Evolutionary conservation across 2,113 vertebrate genomes (phyloP).

Genomic region (Mustela nigripes): DNA sequence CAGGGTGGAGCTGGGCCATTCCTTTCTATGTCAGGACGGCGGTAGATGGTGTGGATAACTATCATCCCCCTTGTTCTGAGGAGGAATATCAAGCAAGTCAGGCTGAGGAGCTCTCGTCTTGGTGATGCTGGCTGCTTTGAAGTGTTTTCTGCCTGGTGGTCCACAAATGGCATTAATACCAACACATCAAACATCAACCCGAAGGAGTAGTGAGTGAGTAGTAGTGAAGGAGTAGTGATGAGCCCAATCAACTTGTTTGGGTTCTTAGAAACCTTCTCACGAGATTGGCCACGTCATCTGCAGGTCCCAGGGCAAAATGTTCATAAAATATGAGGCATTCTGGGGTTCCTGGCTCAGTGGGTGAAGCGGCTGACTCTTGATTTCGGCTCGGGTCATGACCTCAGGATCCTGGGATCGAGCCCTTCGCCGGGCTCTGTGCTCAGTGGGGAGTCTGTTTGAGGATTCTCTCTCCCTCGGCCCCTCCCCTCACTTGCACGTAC

Average conservation of each 20-base stretch:
- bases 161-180: background rate
- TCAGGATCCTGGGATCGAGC: background rate
- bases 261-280: background rate
- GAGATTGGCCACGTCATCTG: background rate
- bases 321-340: slow-evolving; percentile 22
- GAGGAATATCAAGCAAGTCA: background rate
- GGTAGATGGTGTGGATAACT: background rate
- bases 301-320: background rate
- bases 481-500: background rate
- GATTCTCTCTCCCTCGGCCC: background rate
- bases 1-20: background rate
- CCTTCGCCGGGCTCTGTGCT: background rate
- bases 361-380: background rate
- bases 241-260: background rate
- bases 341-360: background rate
- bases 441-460: background rate
- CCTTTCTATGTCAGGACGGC: background rate
- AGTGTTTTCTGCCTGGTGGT: background rate
- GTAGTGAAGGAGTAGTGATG: background rate
- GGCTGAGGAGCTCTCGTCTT: background rate
- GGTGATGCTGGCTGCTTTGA: background rate
- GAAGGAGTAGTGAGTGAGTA: background rate
- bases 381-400: background rate
- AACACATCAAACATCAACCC: background rate
- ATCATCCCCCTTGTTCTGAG: background rate